A percentile compares a stretch with the other conserved stretches of the same genome.
Evolutionary conservation across 2,888 invertebrate species (phyloP).

Genomic region (Cosmorhoe ocellata): DNA sequence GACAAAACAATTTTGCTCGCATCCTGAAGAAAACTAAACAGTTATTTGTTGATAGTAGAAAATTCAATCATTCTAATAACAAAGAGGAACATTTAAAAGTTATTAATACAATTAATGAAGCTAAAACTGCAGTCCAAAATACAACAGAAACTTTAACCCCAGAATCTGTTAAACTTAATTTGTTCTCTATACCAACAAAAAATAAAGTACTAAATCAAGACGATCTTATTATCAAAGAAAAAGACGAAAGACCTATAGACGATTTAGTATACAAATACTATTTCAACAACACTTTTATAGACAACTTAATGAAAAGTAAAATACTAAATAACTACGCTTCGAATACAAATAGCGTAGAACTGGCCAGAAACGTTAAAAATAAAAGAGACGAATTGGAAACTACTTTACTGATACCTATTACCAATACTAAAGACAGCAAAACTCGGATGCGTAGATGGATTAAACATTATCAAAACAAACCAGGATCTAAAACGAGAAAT

Average conservation of each 20-base stretch:
- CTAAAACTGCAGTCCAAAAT: neutral
- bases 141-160: constrained; percentile 41
- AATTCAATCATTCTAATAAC: constrained; percentile 13
- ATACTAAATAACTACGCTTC: constrained; percentile 50
- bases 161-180: constrained; percentile 65
- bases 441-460: constrained; percentile 64
- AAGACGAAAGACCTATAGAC: constrained; percentile 65
- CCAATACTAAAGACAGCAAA: constrained; percentile 33
- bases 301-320: constrained; percentile 64
- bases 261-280: constrained; percentile 75
- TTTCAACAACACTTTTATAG: constrained; percentile 74
- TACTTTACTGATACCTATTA: constrained; percentile 56
- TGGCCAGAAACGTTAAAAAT: constrained; percentile 45
- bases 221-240: constrained; percentile 63
- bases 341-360: constrained; percentile 36
- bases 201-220: constrained; percentile 58
- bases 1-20: constrained; percentile 66
- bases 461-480: constrained; percentile 45
- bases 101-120: neutral
- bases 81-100: constrained; percentile 9
- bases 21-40: constrained; percentile 68
- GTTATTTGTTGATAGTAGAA: constrained; percentile 48
- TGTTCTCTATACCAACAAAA: constrained; percentile 59
- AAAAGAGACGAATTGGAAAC: constrained; percentile 55
- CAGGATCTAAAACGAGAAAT: neutral